Evolutionary conservation across 2,113 vertebrate species (phyloP), one percentile per base, ranked within the genome.

Genomic region (Sander lucioperca): DNA sequence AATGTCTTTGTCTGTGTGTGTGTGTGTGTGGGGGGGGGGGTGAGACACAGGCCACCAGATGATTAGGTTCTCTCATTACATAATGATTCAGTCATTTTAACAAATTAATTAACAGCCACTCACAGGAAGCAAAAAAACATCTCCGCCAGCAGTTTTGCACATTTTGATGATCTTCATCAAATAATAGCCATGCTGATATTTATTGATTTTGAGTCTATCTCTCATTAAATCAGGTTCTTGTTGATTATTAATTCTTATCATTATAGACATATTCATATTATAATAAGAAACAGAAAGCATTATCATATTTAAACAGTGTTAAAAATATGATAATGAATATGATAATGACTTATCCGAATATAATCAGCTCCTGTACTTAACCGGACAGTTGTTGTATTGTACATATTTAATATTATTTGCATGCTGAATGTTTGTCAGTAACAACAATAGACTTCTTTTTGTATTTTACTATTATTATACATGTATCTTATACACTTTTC

Each of bases 11-110:
- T 93, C 73, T 83, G 16, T 62, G 80, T 86, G n/a, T n/a, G n/a
- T n/a, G n/a, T n/a, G n/a, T n/a, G n/a, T n/a, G n/a, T n/a, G n/a
- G n/a, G 88, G 77, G 79, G 77, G 88, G 83, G 87, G 91, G 73
- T 76, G 89, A 88, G 88, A 84, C 91, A 62, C 23, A 8, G 88
- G 87, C 82, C 74, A 81, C 69, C 71, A 70, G 73, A 90, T 88
- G 89, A 93, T 94, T 91, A 92, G 89, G 84, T 91, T 77, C 80
- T 45, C 80, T 77, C 86, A 89, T 93, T 90, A 93, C 87, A 88
- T 91, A 92, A 93, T 86, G 79, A 89, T 84, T 86, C 89, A 83
- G 86, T 91, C 39, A 92, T 90, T 90, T 88, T 77, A 87, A 87
- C 86, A 54, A 93, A 89, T 91, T 91, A 88, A 91, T 91, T 91